A percentile compares a stretch with the other conserved stretches of the same genome.
Conservation (phyloP, 2,888 invertebrate species). For the Xanthia togata region DNA sequence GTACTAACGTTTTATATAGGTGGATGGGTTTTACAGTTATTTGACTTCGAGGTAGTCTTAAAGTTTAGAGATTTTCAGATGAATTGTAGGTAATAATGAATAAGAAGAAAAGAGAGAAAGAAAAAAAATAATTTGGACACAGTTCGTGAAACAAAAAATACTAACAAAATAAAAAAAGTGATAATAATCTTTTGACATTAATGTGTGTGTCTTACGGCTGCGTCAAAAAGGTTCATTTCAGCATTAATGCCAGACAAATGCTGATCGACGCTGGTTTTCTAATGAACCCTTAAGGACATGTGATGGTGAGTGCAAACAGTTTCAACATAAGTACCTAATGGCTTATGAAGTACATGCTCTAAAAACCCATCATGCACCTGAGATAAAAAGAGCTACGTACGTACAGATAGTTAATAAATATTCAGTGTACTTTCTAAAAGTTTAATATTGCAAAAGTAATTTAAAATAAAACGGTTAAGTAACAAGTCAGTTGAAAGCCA, state of each 20-base stretch:
- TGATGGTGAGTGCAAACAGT: too few relatives aligned
- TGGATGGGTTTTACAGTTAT: slow-evolving; percentile 29
- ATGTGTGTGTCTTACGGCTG: too few relatives aligned
- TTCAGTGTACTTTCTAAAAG: background rate
- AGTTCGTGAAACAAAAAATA: too few relatives aligned
- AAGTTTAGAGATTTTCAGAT: background rate
- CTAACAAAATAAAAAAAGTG: too few relatives aligned
- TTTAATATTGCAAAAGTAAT: slow-evolving; percentile 24
- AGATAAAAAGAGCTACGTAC: background rate
- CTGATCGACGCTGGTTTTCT: too few relatives aligned
- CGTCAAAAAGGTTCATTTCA: too few relatives aligned
- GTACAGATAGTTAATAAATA: background rate
- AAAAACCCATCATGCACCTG: background rate
- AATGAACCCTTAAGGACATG: too few relatives aligned
- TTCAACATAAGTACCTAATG: too few relatives aligned
- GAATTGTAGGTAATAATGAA: background rate
- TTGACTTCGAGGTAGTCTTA: background rate
- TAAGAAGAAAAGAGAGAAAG: too few relatives aligned
- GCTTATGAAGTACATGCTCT: background rate
- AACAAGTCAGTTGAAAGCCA: slow-evolving; percentile 27
- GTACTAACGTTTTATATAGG: slow-evolving; percentile 58
- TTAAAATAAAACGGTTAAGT: slow-evolving; percentile 29
- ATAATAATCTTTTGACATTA: too few relatives aligned
- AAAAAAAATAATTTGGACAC: too few relatives aligned
- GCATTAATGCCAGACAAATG: too few relatives aligned